phyloP scores from a whole-genome alignment of 2,113 vertebrate genomes.

The Oostethus manadensis region DNA sequence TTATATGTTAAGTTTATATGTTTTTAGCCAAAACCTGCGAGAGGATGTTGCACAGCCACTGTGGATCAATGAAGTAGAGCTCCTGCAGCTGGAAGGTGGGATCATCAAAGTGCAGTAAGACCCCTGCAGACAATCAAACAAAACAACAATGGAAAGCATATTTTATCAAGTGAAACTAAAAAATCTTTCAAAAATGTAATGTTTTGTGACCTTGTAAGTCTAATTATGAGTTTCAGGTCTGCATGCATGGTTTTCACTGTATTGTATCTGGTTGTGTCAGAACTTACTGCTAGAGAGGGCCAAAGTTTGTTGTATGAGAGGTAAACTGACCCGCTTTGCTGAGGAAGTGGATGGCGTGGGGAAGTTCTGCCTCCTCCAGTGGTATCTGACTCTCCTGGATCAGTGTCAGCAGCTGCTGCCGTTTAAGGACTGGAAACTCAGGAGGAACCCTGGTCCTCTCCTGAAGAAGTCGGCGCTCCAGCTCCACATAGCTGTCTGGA shows the following conservation, averaged over 20 bases:
- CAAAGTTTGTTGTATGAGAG: background rate
- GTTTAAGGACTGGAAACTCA: slow-evolving; percentile 89
- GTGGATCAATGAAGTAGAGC: slow-evolving; percentile 91
- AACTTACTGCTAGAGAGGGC: background rate
- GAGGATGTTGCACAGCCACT: slow-evolving; percentile 94
- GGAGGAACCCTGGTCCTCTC: slow-evolving; percentile 75
- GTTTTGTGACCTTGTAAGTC: no score
- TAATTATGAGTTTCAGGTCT: no score
- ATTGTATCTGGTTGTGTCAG: background rate
- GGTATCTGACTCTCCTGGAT: slow-evolving; percentile 84
- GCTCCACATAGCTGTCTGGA: slow-evolving; percentile 91
- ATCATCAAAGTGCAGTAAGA: slow-evolving; percentile 93
- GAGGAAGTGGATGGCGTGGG: slow-evolving; percentile 89
- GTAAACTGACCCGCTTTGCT: slow-evolving; percentile 85
- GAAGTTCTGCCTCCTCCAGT: slow-evolving; percentile 88
- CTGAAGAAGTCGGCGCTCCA: slow-evolving; percentile 82
- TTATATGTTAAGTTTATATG: background rate
- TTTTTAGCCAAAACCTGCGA: slow-evolving; percentile 76
- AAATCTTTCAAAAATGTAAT: no score
- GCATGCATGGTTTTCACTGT: background rate
- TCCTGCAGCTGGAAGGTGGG: slow-evolving; percentile 87
- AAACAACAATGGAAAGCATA: background rate
- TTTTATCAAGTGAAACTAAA: background rate
- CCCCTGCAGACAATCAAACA: slow-evolving; percentile 66
- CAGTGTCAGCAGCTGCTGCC: slow-evolving; percentile 76